Evolutionary conservation across 2,113 vertebrate genomes (phyloP), one percentile per base, ranked within the genome.

Genomic region (Notothenia coriiceps): DNA sequence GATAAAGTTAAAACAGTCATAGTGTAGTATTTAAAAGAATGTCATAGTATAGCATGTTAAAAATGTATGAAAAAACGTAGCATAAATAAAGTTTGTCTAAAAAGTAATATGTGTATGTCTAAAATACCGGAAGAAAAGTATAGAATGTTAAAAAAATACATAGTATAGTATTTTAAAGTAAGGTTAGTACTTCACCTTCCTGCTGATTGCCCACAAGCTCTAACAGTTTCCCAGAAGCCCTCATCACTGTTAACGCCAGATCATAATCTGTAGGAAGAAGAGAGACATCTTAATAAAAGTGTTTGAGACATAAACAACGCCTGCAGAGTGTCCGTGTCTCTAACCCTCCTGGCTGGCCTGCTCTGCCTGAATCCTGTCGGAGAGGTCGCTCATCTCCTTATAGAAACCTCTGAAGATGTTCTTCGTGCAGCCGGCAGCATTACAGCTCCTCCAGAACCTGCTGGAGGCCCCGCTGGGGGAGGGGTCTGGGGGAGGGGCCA

Each of bases 381-480:
- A 92, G 49, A 95, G 43, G 2, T 44, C 13, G 4, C 20, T 91
- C 76, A 96, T 88, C 52, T 86, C 81, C 0, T 18, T 56, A 0
- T 88, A 70, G 33, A 95, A 91, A 4, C 84, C 74, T 0, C 25
- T 47, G 73, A 96, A 95, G 69, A 96, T 87, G 64, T 61, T 65
- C 74, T 91, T 44, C 0, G 93, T 94, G 43, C 90, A 94, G 4
- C 90, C 85, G 0, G 92, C 87, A 8, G 74, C 35, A 33, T 90
- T 94, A 79, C 94, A 95, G 56, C 62, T 84, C 47, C 51, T 88
- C 95, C 95, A 96, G 85, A 96, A 95, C 15, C 2, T 13, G 44
- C 15, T 2, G 0, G 86, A 65, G 72, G 82, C 8, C 1, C 77
- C 17, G 33, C 1, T n/a, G 18, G 47, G 47, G 50, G n/a, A 40